Conservation (phyloP, 2,113 vertebrate species). For the Natator depressus region DNA sequence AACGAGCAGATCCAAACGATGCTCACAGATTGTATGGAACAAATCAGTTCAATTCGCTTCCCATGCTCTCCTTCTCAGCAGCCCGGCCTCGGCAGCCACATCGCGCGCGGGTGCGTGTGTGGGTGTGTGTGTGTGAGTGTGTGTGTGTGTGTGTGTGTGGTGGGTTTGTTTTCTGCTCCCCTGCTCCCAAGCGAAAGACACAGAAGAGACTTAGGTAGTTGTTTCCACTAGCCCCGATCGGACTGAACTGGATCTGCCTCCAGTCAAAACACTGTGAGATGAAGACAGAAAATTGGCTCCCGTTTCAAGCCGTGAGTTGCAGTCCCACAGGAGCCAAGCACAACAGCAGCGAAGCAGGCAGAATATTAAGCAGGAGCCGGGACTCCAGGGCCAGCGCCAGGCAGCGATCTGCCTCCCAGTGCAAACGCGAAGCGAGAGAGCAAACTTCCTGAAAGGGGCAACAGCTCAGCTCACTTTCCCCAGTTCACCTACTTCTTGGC, state of each 20-base stretch:
- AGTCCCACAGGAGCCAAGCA: conserved; percentile 82
- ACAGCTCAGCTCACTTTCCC: conserved; percentile 43
- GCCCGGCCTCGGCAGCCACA: conserved; percentile 35
- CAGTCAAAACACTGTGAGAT: conserved; percentile 85
- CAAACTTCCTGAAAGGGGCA: conserved; percentile 75
- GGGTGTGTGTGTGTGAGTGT: neutral
- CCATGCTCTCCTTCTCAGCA: conserved; percentile 2
- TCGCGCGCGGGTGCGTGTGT: neutral
- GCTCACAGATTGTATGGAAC: neutral
- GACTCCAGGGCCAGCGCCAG: conserved; percentile 73
- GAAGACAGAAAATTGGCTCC: conserved; percentile 85
- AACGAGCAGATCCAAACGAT: conserved; percentile 3
- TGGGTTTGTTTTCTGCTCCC: conserved; percentile 60
- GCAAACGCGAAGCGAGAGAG: conserved; percentile 41
- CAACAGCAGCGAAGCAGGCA: conserved; percentile 77
- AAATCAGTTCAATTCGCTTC: conserved; percentile 35
- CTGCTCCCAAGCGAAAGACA: conserved; percentile 56
- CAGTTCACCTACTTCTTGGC: conserved; percentile 58
- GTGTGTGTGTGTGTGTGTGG: neutral
- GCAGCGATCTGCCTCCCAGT: conserved; percentile 61
- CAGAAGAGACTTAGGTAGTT: conserved; percentile 75
- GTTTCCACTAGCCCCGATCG: conserved; percentile 80
- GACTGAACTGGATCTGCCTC: conserved; percentile 85
- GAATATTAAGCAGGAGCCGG: conserved; percentile 85
- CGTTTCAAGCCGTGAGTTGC: conserved; percentile 82